Base-by-base conservation (phyloP, 2,113 vertebrate genomes). In the Paracanthobrama guichenoti region DNA sequence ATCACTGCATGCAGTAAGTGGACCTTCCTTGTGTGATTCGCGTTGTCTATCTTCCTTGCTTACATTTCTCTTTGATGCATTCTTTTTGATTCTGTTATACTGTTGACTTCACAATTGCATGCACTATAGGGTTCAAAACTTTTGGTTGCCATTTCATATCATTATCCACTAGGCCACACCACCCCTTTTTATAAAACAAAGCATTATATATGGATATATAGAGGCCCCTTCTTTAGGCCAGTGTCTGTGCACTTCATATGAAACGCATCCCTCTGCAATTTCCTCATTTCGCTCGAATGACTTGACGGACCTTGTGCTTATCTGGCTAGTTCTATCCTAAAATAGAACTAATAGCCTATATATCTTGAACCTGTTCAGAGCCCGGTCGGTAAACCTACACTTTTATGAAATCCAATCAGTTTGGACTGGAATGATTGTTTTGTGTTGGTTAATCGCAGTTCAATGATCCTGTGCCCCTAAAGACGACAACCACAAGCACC, bases 401-500 rank as follows among this genome's bases (percentile, higher is more conserved):
- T 83, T 83, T 72, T 39, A 85, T 85, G 73, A 79, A 85, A 72
- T 53, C 35, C 53, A 81, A 85, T 85, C 67, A 79, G 55, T 74
- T 73, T 85, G 77, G 77, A 72, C 84, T 80, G 55, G 67, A 79
- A 18, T 46, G 59, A 78, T 80, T 81, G 42, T 81, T 87, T 86
- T 85, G 66, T 86, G 59, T 74, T 42, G 26, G 39, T 80, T 85
- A 79, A 71, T 82, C 69, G 48, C 81, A 85, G 75, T 66, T 74
- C 73, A 78, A 28, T 77, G 50, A 84, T 80, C 53, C 79, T 24
- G 44, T 72, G 44, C 20, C 55, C 57, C 42, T 46, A 64, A 62
- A 83, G 76, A 81, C 39, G 16, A 20, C 85, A 64, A 82, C 89
- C 86, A 92, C 92, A 91, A 93, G 87, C 82, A 50, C 69, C 75